These are phyloP conservation scores for Euplexia lucipara DNA, from an alignment of 2,888 invertebrate genomes.

Conservation along the genomic window DNA sequence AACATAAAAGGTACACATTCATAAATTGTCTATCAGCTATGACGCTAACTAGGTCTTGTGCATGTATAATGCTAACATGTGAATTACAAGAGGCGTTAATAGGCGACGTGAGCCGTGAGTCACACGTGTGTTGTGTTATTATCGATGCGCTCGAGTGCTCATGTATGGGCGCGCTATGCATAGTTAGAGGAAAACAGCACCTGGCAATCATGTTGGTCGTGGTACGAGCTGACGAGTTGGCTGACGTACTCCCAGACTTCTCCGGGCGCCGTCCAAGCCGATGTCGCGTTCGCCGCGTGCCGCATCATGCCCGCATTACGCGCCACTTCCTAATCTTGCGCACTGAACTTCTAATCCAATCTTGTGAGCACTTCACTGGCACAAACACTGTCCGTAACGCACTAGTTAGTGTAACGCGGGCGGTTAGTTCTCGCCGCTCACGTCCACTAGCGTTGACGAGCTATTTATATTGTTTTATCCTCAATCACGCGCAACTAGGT, in stretches of 20 bases:
- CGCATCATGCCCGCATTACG: conserved; percentile 89
- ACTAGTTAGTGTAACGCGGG: conserved; percentile 71
- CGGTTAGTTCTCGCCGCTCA: conserved; percentile 70
- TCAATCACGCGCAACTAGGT: conserved; percentile 90
- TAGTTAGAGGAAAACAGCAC: conserved; percentile 68
- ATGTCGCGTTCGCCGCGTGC: conserved; percentile 85
- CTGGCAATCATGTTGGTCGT: conserved; percentile 89
- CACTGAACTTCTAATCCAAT: conserved; percentile 52
- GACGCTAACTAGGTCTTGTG: conserved; percentile 77
- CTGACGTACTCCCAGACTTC: conserved; percentile 93
- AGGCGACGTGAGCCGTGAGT: conserved; percentile 72
- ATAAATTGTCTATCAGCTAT: conserved; percentile 70
- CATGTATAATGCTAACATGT: conserved; percentile 79
- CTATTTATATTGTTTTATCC: conserved; percentile 91
- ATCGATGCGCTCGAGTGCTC: conserved; percentile 72
- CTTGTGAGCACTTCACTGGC: conserved; percentile 65
- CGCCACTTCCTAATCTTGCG: conserved; percentile 62
- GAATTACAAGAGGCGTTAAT: conserved; percentile 79
- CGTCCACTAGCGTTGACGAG: conserved; percentile 85
- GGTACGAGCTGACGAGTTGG: conserved; percentile 92
- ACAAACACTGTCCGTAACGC: conserved; percentile 66
- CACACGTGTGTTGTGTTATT: conserved; percentile 76
- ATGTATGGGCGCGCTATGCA: conserved; percentile 40
- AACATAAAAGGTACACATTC: conserved; percentile 36
- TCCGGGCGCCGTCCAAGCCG: conserved; percentile 90